Conservation (phyloP, 1,140 invertebrate genomes). For the Cydia fagiglandana region DNA sequence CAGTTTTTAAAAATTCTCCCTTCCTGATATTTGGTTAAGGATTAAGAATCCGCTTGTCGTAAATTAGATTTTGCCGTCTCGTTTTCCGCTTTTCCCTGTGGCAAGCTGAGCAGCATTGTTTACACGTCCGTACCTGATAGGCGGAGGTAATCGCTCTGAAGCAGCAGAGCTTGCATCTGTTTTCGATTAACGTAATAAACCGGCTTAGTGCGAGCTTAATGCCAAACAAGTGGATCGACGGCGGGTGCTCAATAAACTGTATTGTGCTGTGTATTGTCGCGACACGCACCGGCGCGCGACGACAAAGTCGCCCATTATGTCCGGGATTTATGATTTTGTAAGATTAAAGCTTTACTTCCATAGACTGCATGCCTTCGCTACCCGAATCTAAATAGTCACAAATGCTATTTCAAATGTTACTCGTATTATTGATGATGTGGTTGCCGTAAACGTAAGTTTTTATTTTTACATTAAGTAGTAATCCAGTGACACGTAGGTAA, state of each 20-base stretch:
- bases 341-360: conserved; percentile 49
- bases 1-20: conserved; percentile 51
- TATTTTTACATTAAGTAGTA: background rate
- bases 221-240: conserved; percentile 42
- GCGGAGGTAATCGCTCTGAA: conserved; percentile 21
- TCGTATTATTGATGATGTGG: background rate
- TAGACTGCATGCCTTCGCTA: conserved; percentile 31
- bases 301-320: conserved; percentile 51
- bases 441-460: background rate
- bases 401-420: background rate
- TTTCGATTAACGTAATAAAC: conserved; percentile 44
- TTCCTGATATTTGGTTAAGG: conserved; percentile 64
- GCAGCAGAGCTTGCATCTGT: conserved; percentile 35
- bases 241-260: conserved; percentile 26
- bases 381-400: background rate
- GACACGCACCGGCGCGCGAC: conserved; percentile 43
- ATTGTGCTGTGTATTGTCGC: conserved; percentile 25
- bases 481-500: background rate
- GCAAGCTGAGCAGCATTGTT: conserved; percentile 1
- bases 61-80: conserved; percentile 45
- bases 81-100: background rate
- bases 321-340: conserved; percentile 46
- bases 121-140: conserved; percentile 25
- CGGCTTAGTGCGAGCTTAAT: conserved; percentile 40
- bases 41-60: conserved; percentile 53